Percentiles rank a stretch among this genome's conserved stretches.
Conservation (phyloP, 1,140 invertebrate genomes). For the Cydia fagiglandana region DNA sequence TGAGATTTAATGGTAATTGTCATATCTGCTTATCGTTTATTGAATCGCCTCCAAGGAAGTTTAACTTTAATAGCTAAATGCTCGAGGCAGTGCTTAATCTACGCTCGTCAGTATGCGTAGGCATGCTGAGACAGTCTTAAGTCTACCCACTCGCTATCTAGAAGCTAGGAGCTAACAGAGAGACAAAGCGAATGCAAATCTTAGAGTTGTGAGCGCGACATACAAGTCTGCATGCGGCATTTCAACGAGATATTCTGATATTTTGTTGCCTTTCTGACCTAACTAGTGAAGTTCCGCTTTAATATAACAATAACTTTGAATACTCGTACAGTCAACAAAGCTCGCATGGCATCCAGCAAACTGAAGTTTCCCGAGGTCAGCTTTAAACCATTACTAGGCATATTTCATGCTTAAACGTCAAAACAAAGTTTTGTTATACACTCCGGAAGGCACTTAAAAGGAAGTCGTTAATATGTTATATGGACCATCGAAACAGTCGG, state of each 20-base stretch:
- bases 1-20: no score
- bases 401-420: conserved; percentile 28
- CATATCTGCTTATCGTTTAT: no score
- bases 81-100: background rate
- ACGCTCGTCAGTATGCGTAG: background rate
- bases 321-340: conserved; percentile 11
- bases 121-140: background rate
- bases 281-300: background rate
- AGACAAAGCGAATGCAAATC: conserved; percentile 6
- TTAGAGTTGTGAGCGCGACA: background rate
- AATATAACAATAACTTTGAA: background rate
- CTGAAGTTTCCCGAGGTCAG: background rate
- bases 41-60: no score
- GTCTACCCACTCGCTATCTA: conserved; percentile 4
- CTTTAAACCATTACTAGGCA: background rate
- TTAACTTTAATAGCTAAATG: background rate
- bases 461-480: conserved; percentile 61
- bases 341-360: background rate
- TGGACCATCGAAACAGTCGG: conserved; percentile 53
- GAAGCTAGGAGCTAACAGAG: background rate
- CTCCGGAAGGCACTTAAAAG: conserved; percentile 49
- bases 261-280: background rate
- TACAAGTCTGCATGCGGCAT: background rate
- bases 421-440: conserved; percentile 43
- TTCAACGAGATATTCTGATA: background rate